Base-by-base conservation (phyloP, 2,113 vertebrate species). In the Syngnathus scovelli region DNA sequence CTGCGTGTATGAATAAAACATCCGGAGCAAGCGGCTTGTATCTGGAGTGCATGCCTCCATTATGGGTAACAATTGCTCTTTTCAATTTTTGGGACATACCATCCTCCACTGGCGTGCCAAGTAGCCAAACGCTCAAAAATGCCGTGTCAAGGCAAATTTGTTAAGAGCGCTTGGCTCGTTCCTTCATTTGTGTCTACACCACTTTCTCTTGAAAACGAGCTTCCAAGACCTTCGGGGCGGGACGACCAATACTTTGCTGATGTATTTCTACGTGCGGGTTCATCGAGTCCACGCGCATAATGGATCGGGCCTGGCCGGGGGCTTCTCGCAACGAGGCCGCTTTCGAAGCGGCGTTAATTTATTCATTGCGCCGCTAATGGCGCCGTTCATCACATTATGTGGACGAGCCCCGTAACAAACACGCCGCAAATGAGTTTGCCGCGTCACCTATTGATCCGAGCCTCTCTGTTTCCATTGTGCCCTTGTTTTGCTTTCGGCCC, bases 1-100 rank as follows among this genome's bases (percentile, higher is more conserved):
- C 74, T 11, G 69, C 75, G 27, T 37, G 59, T 68, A 89, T 89
- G 86, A 89, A 90, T 90, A 85, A 90, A 89, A 88, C 86, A 91
- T 90, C 51, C 37, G 33, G 9, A 56, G 4, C 43, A 66, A 67
- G 68, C 74, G 61, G 61, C 66, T 27, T 78, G 70, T 71, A 33
- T 33, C 27, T 33, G 3, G 27, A 33, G 27, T 33, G 27, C 27
- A 33, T 3, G 27, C 27, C 27, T 33, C 27, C 27, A 33, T 33
- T 33, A 33, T 33, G 27, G 27, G 27, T 3, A 33, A 33, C 27
- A 33, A 33, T 33, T 33, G 27, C 2, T 33, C 27, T 33, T 33
- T 33, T 33, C 2, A 33, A 33, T 33, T 33, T 33, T 33, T 33
- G 3, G 27, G 27, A 3, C 27, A 33, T 33, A 33, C 27, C 27